Percentiles rank a stretch among this genome's conserved stretches.
phyloP scores from a whole-genome alignment of 1,140 invertebrate species.

The Zophobas atratus region DNA sequence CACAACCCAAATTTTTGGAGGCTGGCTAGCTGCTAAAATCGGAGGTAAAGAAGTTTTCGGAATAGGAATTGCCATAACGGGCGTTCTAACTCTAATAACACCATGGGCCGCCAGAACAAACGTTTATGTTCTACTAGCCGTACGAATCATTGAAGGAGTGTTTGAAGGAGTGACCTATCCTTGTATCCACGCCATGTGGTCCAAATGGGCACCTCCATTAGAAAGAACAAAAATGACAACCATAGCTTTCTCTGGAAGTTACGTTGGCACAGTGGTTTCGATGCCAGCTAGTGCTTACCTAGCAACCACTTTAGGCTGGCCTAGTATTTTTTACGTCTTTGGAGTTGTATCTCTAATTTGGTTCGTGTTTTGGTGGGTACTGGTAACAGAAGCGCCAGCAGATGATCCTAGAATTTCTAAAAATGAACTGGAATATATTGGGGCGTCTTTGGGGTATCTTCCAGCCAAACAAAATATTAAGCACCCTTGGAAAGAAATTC shows the following conservation, averaged over 20 bases:
- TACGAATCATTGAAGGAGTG: conserved; percentile 89
- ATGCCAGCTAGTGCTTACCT: conserved; percentile 84
- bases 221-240: conserved; percentile 86
- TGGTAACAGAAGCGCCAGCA: conserved; percentile 84
- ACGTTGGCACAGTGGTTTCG: conserved; percentile 86
- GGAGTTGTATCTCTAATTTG: conserved; percentile 80
- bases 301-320: conserved; percentile 84
- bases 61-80: conserved; percentile 84
- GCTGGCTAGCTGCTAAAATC: conserved; percentile 71
- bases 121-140: conserved; percentile 79
- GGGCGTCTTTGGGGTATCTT: conserved; percentile 67
- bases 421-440: conserved; percentile 85
- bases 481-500: conserved; percentile 86
- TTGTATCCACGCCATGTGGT: conserved; percentile 90
- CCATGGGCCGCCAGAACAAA: conserved; percentile 83
- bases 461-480: conserved; percentile 68
- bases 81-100: conserved; percentile 87
- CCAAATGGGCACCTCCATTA: conserved; percentile 88
- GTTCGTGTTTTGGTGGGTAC: conserved; percentile 79
- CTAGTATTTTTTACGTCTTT: conserved; percentile 91
- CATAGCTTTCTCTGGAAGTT: conserved; percentile 87
- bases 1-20: conserved; percentile 78
- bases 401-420: conserved; percentile 82
- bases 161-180: conserved; percentile 95
- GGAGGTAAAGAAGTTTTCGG: conserved; percentile 82